These are phyloP conservation scores for Andrena bucephala DNA, from an alignment of 2,888 invertebrate species.

Conservation along the genomic window DNA sequence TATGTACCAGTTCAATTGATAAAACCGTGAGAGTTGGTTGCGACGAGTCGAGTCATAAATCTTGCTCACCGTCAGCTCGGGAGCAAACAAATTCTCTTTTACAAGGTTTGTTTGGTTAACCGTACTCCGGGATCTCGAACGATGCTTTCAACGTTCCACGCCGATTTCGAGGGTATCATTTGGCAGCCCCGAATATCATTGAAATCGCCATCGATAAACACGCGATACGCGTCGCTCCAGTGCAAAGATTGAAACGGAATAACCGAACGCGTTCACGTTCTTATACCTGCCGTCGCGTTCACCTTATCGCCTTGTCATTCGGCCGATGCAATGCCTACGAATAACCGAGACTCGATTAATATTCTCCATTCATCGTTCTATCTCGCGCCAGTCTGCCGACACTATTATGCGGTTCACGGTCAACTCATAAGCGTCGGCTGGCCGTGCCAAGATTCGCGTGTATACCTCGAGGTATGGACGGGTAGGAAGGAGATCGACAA, in stretches of 20 bases:
- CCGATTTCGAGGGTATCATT: not conserved
- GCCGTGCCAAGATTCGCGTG: not conserved
- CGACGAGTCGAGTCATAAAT: conserved; percentile 20
- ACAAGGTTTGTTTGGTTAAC: not conserved
- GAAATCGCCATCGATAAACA: conserved; percentile 4
- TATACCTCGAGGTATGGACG: not conserved
- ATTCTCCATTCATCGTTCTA: conserved; percentile 4
- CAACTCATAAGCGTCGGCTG: not conserved
- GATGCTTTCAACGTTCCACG: not conserved
- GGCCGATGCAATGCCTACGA: not conserved
- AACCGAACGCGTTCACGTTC: not conserved
- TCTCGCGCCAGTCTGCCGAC: not conserved
- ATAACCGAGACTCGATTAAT: not conserved
- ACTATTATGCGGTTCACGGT: not conserved
- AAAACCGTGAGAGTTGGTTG: conserved; percentile 33
- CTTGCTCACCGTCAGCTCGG: not conserved
- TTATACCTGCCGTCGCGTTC: not conserved
- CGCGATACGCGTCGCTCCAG: not conserved
- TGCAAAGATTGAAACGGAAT: conserved; percentile 11
- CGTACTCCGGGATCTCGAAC: not conserved
- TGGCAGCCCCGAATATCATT: not conserved
- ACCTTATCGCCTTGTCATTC: conserved; percentile 6
- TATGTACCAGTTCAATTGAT: conserved; percentile 31
- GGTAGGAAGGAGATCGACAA: not conserved
- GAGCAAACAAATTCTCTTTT: not conserved